Evolutionary conservation across 2,888 invertebrate genomes (phyloP).

Genomic region (Heliconius cydno): DNA sequence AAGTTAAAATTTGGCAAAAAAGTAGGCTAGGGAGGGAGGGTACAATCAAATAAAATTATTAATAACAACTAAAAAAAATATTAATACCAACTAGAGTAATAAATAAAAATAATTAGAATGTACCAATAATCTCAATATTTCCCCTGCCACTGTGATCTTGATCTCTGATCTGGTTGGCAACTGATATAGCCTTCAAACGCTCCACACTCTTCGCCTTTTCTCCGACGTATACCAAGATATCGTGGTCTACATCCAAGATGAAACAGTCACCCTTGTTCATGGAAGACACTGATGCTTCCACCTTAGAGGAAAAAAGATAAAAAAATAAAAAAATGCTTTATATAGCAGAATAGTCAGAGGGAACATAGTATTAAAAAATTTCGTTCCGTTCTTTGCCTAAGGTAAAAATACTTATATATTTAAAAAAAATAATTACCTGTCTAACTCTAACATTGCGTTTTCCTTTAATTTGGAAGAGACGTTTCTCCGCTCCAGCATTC

Average conservation of each 20-base stretch:
- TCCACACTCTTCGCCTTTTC: constrained; percentile 90
- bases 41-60: too few relatives aligned
- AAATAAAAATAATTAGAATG: constrained; percentile 41
- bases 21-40: too few relatives aligned
- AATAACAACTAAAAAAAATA: background rate
- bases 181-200: constrained; percentile 91
- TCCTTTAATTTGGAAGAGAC: constrained; percentile 95
- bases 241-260: constrained; percentile 90
- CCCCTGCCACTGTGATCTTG: constrained; percentile 93
- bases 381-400: background rate
- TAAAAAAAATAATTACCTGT: constrained; percentile 79
- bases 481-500: constrained; percentile 87
- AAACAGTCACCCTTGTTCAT: constrained; percentile 97
- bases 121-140: constrained; percentile 90
- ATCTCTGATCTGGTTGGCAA: constrained; percentile 93
- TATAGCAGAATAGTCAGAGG: too few relatives aligned
- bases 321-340: background rate
- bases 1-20: too few relatives aligned
- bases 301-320: constrained; percentile 61
- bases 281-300: constrained; percentile 86
- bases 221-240: constrained; percentile 93
- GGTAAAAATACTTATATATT: too few relatives aligned
- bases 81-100: too few relatives aligned
- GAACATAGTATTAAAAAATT: background rate
- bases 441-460: constrained; percentile 92